Conservation (phyloP, 2,797 vertebrate species). For the Holocentrus rufus region DNA sequence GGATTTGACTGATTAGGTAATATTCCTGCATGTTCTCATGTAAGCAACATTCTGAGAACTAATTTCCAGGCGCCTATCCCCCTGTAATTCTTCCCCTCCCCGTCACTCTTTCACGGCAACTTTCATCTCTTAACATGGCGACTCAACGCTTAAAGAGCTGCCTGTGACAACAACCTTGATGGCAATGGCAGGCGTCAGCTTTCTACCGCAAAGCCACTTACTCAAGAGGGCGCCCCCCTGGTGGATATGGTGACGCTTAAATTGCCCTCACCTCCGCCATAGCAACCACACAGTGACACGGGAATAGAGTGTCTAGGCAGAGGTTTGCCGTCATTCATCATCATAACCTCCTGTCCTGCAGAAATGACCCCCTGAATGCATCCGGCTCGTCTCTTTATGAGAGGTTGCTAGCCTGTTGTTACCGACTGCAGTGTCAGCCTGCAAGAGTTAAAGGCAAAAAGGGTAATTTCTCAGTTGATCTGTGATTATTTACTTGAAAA, state of each 20-base stretch:
- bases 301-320: constrained; percentile 69
- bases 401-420: constrained; percentile 80
- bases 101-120: constrained; percentile 70
- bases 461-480: constrained; percentile 55
- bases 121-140: constrained; percentile 82
- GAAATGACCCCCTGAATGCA: constrained; percentile 77
- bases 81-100: constrained; percentile 74
- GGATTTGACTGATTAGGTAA: constrained; percentile 89
- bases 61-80: constrained; percentile 77
- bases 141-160: constrained; percentile 79
- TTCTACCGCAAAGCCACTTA: constrained; percentile 85
- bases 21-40: constrained; percentile 84
- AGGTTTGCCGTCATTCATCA: constrained; percentile 79
- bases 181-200: constrained; percentile 83
- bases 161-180: constrained; percentile 81
- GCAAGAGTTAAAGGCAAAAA: constrained; percentile 34
- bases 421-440: constrained; percentile 65
- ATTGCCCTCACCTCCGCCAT: constrained; percentile 79
- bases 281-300: constrained; percentile 68
- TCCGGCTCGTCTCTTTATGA: constrained; percentile 73
- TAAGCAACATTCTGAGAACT: constrained; percentile 86
- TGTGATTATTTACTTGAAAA: constrained; percentile 40
- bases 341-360: constrained; percentile 71
- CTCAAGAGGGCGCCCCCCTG: constrained; percentile 77
- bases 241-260: constrained; percentile 79